phyloP scores from a whole-genome alignment of 2,888 invertebrate species.

The Lithophane socia region DNA sequence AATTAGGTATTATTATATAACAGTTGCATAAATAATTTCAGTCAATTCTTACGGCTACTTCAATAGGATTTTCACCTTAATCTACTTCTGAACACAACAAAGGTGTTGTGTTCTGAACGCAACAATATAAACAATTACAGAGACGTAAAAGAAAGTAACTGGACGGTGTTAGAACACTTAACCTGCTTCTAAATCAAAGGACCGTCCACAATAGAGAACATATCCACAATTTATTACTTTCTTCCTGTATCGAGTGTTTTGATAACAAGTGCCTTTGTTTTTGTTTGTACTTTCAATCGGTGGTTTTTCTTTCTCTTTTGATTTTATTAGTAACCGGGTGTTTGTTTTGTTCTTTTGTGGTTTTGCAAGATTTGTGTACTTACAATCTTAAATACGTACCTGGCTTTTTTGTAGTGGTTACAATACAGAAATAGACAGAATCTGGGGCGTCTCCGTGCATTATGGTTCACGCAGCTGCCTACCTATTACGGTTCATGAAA shows the following conservation, averaged over 20 bases:
- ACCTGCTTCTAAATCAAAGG: slow-evolving; percentile 56
- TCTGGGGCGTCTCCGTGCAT: too few relatives aligned
- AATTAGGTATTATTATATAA: too few relatives aligned
- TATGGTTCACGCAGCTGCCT: too few relatives aligned
- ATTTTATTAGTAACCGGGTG: slow-evolving; percentile 13
- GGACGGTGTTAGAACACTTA: slow-evolving; percentile 27
- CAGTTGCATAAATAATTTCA: not conserved
- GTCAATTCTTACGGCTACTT: not conserved
- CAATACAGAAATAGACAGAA: too few relatives aligned
- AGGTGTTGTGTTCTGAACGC: too few relatives aligned
- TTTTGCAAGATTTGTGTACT: not conserved
- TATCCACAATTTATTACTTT: slow-evolving; percentile 76
- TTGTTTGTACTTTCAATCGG: slow-evolving; percentile 23
- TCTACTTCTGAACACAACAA: not conserved
- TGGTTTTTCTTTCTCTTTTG: slow-evolving; percentile 52
- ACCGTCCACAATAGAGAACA: slow-evolving; percentile 68
- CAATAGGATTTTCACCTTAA: not conserved
- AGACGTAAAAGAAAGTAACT: slow-evolving; percentile 5
- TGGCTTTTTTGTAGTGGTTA: not conserved
- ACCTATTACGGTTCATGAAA: too few relatives aligned
- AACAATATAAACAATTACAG: slow-evolving; percentile 6
- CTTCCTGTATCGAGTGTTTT: slow-evolving; percentile 74
- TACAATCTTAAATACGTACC: not conserved
- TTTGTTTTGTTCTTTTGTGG: slow-evolving; percentile 6
- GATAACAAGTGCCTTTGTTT: slow-evolving; percentile 53